These are phyloP conservation scores for Mactra quadrangularis DNA, from an alignment of 1,140 invertebrate species.

Conservation along the genomic window DNA sequence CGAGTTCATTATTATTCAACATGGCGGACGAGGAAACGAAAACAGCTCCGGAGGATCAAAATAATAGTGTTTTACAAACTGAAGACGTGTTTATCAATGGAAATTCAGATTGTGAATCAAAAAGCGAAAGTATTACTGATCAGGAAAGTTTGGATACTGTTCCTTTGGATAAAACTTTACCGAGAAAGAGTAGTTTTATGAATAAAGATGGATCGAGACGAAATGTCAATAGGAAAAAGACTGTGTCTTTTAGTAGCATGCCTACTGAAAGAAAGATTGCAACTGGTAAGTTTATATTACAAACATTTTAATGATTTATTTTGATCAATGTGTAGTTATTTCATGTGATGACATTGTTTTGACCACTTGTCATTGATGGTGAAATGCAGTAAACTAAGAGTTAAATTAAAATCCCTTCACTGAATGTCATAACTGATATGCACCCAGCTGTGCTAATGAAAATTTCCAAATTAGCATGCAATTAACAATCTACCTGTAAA, in stretches of 20 bases:
- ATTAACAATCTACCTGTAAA: too few relatives aligned
- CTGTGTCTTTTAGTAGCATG: constrained; percentile 82
- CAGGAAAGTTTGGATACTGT: constrained; percentile 67
- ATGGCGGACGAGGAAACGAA: constrained; percentile 77
- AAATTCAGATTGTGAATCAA: constrained; percentile 66
- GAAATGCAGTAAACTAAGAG: background rate
- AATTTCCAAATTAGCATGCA: too few relatives aligned
- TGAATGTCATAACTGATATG: too few relatives aligned
- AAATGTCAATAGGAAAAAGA: constrained; percentile 79
- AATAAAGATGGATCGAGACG: constrained; percentile 73
- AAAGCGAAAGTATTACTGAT: constrained; percentile 60
- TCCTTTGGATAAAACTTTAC: constrained; percentile 67
- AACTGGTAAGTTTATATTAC: constrained; percentile 82
- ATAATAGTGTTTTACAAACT: constrained; percentile 65
- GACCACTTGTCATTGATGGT: background rate
- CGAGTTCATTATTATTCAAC: constrained; percentile 58
- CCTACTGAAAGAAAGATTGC: constrained; percentile 84
- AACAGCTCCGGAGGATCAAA: constrained; percentile 60
- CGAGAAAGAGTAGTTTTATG: constrained; percentile 77
- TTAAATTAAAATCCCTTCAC: too few relatives aligned
- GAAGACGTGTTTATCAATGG: constrained; percentile 78
- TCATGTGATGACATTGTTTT: background rate
- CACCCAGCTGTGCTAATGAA: too few relatives aligned
- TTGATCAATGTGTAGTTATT: background rate
- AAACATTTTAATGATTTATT: background rate